A percentile compares a stretch with the other conserved stretches of the same genome.
phyloP scores from a whole-genome alignment of 2,888 invertebrate genomes.

The Stictocephala bisonia region DNA sequence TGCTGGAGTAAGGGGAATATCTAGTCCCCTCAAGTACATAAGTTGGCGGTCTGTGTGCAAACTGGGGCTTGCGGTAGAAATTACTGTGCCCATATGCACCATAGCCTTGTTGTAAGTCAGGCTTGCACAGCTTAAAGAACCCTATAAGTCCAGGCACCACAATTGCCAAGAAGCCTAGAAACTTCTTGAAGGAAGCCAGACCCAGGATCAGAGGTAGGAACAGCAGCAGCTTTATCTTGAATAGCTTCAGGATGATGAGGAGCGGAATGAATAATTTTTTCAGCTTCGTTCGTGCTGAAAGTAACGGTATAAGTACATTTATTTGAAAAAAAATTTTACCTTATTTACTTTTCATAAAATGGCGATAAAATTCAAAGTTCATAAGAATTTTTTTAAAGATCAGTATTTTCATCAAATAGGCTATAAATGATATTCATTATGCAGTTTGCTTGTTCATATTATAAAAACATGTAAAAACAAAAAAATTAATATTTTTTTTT shows the following conservation, averaged over 20 bases:
- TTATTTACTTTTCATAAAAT: neutral
- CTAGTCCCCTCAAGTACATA: slow-evolving; percentile 16
- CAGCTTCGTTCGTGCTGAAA: slow-evolving; percentile 80
- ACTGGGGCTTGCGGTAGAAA: slow-evolving; percentile 67
- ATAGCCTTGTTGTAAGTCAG: slow-evolving; percentile 65
- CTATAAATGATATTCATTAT: too few relatives aligned
- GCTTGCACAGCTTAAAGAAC: slow-evolving; percentile 80
- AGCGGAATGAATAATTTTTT: slow-evolving; percentile 87
- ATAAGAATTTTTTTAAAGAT: too few relatives aligned
- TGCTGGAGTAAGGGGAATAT: slow-evolving; percentile 10
- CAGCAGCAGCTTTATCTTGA: slow-evolving; percentile 83
- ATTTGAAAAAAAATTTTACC: neutral
- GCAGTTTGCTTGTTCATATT: too few relatives aligned
- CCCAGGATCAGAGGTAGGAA: slow-evolving; percentile 87
- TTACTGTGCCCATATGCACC: slow-evolving; percentile 64
- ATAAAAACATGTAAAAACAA: too few relatives aligned
- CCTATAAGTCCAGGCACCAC: slow-evolving; percentile 85
- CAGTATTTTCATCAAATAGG: too few relatives aligned
- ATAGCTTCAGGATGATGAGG: slow-evolving; percentile 82
- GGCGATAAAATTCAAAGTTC: too few relatives aligned
- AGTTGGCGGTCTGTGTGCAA: slow-evolving; percentile 73
- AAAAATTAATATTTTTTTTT: too few relatives aligned
- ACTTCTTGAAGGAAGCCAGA: slow-evolving; percentile 85
- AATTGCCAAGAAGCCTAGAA: slow-evolving; percentile 83
- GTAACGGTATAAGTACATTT: slow-evolving; percentile 20